Conservation (phyloP, 1,140 invertebrate genomes). For the Caerostris darwini region DNA sequence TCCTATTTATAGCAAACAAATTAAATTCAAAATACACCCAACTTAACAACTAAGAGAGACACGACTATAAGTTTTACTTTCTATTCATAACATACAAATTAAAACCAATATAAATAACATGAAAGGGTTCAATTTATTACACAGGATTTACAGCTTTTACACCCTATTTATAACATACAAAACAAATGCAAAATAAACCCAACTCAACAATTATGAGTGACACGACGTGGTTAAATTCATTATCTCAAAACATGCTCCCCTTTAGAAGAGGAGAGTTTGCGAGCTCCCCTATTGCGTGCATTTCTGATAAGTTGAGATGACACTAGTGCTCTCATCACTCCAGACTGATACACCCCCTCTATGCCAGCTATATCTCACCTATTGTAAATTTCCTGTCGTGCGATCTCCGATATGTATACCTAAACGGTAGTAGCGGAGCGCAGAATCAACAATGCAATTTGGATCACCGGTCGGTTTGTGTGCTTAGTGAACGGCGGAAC, state of each 20-base stretch:
- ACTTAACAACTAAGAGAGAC: too few relatives aligned
- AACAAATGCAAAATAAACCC: too few relatives aligned
- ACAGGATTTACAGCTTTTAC: too few relatives aligned
- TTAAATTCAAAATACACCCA: too few relatives aligned
- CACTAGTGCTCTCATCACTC: background rate
- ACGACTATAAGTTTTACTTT: too few relatives aligned
- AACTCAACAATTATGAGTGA: background rate
- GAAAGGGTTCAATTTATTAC: too few relatives aligned
- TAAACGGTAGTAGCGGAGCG: background rate
- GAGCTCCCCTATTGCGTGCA: background rate
- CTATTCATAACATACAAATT: too few relatives aligned
- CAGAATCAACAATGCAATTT: slow-evolving; percentile 33
- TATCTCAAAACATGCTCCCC: background rate
- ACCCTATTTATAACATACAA: too few relatives aligned
- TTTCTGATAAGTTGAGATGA: slow-evolving; percentile 26
- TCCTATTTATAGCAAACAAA: too few relatives aligned
- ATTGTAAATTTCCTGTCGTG: slow-evolving; percentile 47
- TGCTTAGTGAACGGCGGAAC: slow-evolving; percentile 16
- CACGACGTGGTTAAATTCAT: background rate
- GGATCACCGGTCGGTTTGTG: background rate
- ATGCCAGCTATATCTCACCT: background rate
- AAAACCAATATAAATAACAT: too few relatives aligned
- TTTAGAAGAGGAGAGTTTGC: background rate
- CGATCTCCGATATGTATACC: slow-evolving; percentile 27
- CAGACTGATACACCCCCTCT: background rate